Evolutionary conservation across 2,113 vertebrate species (phyloP).

Genomic region (Saguinus midas): DNA sequence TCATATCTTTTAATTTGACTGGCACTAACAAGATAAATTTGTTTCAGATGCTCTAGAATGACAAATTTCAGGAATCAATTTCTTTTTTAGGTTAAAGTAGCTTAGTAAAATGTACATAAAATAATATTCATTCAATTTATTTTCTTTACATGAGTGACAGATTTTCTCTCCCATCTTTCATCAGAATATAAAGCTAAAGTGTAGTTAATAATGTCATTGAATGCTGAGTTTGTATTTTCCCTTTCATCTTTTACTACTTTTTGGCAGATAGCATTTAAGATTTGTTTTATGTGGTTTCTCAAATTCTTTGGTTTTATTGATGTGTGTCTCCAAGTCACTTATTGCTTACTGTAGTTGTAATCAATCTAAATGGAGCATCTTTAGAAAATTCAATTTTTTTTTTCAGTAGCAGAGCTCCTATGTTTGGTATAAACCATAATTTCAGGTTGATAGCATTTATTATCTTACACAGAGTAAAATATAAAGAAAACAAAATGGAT

Average conservation of each 20-base stretch:
- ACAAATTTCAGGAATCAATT: background rate
- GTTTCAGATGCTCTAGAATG: background rate
- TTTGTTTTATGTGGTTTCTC: constrained; percentile 41
- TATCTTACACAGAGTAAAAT: background rate
- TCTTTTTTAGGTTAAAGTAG: background rate
- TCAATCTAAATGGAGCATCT: constrained; percentile 6
- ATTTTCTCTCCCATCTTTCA: background rate
- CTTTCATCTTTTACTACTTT: constrained; percentile 5
- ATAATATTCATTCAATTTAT: constrained; percentile 3
- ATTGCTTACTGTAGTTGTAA: background rate
- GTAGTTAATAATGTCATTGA: background rate
- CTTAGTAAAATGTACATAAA: constrained; percentile 25
- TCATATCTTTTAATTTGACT: constrained; percentile 12
- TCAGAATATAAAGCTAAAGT: constrained; percentile 27
- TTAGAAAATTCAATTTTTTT: background rate
- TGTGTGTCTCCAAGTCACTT: constrained; percentile 14
- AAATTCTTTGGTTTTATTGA: constrained; percentile 5
- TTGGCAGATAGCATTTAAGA: background rate
- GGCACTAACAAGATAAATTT: constrained; percentile 17
- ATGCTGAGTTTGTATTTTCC: constrained; percentile 11
- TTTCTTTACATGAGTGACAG: constrained; percentile 36
- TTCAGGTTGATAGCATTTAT: background rate
- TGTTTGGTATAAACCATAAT: background rate
- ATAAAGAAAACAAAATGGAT: background rate
- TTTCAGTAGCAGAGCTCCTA: background rate